Evolutionary conservation across 2,888 invertebrate genomes (phyloP), one percentile per base, ranked within the genome.

Genomic region (Teleiodes luculella): DNA sequence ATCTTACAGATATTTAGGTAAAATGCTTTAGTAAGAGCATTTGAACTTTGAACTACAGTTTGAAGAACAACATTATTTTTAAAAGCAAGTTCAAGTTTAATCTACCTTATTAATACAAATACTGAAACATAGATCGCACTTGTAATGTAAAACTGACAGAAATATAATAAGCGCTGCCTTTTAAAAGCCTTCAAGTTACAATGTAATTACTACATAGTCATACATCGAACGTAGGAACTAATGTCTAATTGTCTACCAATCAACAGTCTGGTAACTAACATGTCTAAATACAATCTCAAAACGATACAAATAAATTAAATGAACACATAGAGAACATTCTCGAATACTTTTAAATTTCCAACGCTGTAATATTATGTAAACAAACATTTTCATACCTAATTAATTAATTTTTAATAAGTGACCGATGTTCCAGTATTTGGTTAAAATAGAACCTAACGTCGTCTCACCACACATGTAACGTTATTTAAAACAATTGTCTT

Each of bases 401-500:
- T 13, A 28, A 24, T n/a, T n/a, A n/a, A n/a, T n/a, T n/a, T n/a
- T n/a, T n/a, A n/a, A n/a, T n/a, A 24, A 13, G 24, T 13, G 37
- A 14, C 14, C 49, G 37, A 49, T 49, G 49, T 49, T 49, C 28
- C 37, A 49, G 37, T 14, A 36, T 54, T 65, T 57, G 55, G 24
- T 36, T 13, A 13, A 39, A 30, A 31, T 65, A 78, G 72, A 74
- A 74, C 80, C 85, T 86, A 83, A 80, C 85, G 83, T 84, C 88
- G 88, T 88, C 88, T 89, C 89, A 88, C 89, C 87, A 88, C 89
- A 88, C 88, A 88, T 88, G 89, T 87, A 88, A 88, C 88, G 83
- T 85, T 81, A 72, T 73, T 60, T 63, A 70, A 65, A 67, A 71
- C n/a, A 65, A 71, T 69, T 81, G 82, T 86, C 83, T 84, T 86